These are phyloP conservation scores for Lontra canadensis DNA, from an alignment of 2,113 vertebrate genomes.

Conservation along the genomic window DNA sequence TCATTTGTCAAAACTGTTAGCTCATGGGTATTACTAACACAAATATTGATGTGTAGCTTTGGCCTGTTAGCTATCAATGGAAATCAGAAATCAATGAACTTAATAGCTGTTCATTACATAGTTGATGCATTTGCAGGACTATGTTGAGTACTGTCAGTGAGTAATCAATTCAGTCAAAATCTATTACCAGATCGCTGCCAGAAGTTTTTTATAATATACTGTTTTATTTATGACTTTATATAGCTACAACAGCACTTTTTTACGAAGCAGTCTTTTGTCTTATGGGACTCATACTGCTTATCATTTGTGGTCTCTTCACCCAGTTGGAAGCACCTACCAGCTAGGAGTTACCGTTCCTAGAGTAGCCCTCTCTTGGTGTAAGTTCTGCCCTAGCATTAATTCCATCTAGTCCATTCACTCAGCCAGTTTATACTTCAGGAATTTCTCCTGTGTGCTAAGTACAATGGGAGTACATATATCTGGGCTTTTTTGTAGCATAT, in stretches of 20 bases:
- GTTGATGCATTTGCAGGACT: constrained; percentile 93
- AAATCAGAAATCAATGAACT: constrained; percentile 96
- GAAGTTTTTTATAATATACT: constrained; percentile 80
- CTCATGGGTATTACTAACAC: constrained; percentile 92
- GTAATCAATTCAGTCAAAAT: constrained; percentile 92
- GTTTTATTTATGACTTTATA: constrained; percentile 75
- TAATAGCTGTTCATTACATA: constrained; percentile 97
- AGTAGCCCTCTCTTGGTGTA: not conserved
- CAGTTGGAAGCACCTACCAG: not conserved
- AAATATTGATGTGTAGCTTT: constrained; percentile 95
- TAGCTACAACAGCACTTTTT: constrained; percentile 62
- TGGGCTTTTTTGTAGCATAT: not conserved
- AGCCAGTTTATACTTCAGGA: not conserved
- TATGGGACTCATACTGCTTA: constrained; percentile 14
- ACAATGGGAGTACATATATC: not conserved
- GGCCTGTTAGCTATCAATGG: constrained; percentile 95
- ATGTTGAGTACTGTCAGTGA: constrained; percentile 87
- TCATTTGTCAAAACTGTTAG: constrained; percentile 89
- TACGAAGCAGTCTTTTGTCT: not conserved
- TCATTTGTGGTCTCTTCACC: constrained; percentile 24
- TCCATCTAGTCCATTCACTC: not conserved
- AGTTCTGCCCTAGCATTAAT: not conserved
- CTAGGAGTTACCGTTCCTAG: not conserved
- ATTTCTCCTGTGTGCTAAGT: not conserved
- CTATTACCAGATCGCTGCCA: constrained; percentile 87